phyloP scores from a whole-genome alignment of 2,888 invertebrate genomes.

The Augochlorella aurata region DNA sequence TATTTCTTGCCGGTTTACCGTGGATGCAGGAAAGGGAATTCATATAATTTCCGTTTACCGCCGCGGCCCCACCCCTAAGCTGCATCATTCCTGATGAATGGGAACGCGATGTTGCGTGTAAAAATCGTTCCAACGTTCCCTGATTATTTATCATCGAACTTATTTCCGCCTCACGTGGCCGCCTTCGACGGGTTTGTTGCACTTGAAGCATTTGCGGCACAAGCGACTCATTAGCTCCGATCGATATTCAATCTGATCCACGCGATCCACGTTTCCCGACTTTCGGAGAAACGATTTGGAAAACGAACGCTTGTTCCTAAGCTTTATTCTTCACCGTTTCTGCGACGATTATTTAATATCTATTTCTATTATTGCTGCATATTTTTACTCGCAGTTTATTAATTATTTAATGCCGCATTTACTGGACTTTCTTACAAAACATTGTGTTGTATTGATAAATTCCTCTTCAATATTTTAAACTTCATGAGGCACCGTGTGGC shows the following conservation, averaged over 20 bases:
- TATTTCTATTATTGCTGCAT: too few relatives aligned
- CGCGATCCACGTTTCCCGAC: not conserved
- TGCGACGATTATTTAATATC: not conserved
- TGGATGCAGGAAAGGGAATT: not conserved
- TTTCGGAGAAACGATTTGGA: not conserved
- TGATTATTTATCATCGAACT: not conserved
- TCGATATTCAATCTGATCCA: not conserved
- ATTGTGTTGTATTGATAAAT: too few relatives aligned
- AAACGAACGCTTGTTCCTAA: not conserved
- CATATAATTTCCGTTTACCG: constrained; percentile 18
- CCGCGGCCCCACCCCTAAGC: not conserved
- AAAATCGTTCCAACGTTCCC: not conserved
- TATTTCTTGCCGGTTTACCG: constrained; percentile 10
- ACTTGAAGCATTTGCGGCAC: not conserved
- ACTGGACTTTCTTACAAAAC: too few relatives aligned
- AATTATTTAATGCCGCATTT: too few relatives aligned
- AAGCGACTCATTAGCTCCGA: not conserved
- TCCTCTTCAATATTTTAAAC: too few relatives aligned
- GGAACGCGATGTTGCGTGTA: constrained; percentile 5
- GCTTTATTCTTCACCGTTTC: not conserved
- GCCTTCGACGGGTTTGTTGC: not conserved
- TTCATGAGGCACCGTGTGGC: too few relatives aligned
- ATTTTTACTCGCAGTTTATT: too few relatives aligned
- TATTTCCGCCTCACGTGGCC: not conserved
- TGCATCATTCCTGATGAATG: constrained; percentile 8